Evolutionary conservation across 2,797 vertebrate species (phyloP).

Genomic region (Acropternis orthonyx): DNA sequence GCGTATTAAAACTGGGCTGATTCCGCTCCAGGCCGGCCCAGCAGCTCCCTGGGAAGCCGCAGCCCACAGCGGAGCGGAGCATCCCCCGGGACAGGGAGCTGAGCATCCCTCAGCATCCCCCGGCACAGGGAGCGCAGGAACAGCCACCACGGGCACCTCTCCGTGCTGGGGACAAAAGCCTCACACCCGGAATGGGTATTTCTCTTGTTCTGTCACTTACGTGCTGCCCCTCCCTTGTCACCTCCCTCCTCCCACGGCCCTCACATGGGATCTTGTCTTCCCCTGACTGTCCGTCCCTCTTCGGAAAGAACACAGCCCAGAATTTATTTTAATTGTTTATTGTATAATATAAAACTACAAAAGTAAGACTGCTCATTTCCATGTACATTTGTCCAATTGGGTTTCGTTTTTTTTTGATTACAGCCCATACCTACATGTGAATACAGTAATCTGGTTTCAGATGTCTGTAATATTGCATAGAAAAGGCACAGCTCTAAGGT

Average conservation of each 20-base stretch:
- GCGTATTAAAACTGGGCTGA: fast-evolving
- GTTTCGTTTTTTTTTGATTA: conserved; percentile 77
- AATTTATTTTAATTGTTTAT: conserved; percentile 83
- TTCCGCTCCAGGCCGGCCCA: not conserved
- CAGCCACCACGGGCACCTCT: fast-evolving
- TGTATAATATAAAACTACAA: conserved; percentile 99
- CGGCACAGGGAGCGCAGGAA: fast-evolving
- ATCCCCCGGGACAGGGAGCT: not conserved
- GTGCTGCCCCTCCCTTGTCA: not conserved
- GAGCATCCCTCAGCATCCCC: not conserved
- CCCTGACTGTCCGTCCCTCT: not conserved
- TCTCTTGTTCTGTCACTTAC: not conserved
- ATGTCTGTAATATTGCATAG: conserved; percentile 98
- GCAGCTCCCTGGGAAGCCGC: not conserved
- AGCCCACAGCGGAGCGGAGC: no score
- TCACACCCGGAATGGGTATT: not conserved
- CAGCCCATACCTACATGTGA: conserved; percentile 90
- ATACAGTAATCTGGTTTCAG: conserved; percentile 91
- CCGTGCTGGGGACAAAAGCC: fast-evolving
- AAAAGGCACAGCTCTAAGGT: conserved; percentile 99
- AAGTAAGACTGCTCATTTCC: conserved; percentile 98
- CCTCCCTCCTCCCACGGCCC: not conserved
- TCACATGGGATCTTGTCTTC: fast-evolving
- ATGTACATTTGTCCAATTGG: conserved; percentile 89
- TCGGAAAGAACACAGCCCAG: not conserved